phyloP scores from a whole-genome alignment of 1,140 invertebrate species.

The Paraescarpia echinospica region DNA sequence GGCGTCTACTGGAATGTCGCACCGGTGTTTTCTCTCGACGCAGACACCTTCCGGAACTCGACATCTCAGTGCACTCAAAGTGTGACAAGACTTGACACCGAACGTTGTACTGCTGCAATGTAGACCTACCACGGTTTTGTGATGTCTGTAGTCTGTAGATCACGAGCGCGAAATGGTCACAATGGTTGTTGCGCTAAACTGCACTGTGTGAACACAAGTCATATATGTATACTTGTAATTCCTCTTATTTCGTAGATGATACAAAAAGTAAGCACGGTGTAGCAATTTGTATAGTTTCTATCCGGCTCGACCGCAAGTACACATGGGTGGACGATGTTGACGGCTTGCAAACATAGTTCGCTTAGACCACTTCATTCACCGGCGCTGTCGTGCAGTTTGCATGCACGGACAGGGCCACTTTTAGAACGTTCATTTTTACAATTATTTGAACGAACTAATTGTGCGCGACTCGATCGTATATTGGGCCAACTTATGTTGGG shows the following conservation, averaged over 20 bases:
- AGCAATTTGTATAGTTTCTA: not conserved
- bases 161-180: not conserved
- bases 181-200: no score
- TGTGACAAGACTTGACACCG: not conserved
- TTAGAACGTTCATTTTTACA: not conserved
- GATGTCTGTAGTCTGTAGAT: no score
- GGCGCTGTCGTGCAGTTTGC: no score
- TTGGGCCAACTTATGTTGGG: not conserved
- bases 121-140: not conserved
- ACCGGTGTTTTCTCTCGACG: not conserved
- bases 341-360: not conserved
- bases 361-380: not conserved
- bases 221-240: no score
- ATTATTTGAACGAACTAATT: not conserved
- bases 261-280: not conserved
- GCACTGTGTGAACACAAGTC: not conserved
- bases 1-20: not conserved
- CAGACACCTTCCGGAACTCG: not conserved
- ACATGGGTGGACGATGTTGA: not conserved
- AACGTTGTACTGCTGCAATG: not conserved
- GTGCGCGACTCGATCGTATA: not conserved
- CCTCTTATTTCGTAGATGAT: not conserved
- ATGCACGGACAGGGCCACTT: not conserved
- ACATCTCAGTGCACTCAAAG: not conserved
- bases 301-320: not conserved